Percentiles rank a stretch among this genome's conserved stretches.
phyloP scores from a whole-genome alignment of 2,797 vertebrate species.

The Periparus ater region DNA sequence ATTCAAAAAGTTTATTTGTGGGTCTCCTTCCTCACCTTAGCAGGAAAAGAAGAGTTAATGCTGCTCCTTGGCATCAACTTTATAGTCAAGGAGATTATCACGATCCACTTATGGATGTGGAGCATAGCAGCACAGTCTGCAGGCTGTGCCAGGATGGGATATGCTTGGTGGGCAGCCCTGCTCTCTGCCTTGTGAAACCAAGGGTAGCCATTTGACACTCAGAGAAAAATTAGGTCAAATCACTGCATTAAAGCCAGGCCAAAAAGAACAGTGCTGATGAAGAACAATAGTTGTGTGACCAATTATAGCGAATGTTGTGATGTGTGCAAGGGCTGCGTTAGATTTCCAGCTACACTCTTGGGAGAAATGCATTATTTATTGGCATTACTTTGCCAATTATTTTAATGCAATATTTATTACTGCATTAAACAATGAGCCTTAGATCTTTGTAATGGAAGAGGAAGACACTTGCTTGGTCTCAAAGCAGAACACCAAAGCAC shows the following conservation, averaged over 20 bases:
- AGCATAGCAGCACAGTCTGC: background rate
- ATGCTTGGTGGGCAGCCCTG: background rate
- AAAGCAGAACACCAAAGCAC: background rate
- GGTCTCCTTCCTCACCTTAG: background rate
- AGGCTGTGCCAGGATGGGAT: background rate
- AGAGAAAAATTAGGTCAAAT: slow-evolving; percentile 8
- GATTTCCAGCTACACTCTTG: background rate
- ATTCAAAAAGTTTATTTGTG: background rate
- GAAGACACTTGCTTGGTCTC: background rate
- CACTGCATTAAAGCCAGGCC: background rate
- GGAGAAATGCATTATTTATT: background rate
- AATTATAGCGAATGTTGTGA: background rate
- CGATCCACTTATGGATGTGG: background rate
- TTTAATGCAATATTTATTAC: background rate
- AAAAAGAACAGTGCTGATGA: background rate
- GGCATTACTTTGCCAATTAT: background rate
- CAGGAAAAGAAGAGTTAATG: background rate
- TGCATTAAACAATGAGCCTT: background rate
- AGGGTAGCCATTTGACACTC: background rate
- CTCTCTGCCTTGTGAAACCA: background rate
- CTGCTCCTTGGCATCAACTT: background rate
- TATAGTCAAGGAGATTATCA: background rate
- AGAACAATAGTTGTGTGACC: background rate
- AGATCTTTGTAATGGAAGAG: background rate
- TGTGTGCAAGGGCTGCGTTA: background rate